Percentiles rank a stretch among this genome's conserved stretches.
phyloP scores from a whole-genome alignment of 64 coral and sea anemone genomes.

The Actinia equina region DNA sequence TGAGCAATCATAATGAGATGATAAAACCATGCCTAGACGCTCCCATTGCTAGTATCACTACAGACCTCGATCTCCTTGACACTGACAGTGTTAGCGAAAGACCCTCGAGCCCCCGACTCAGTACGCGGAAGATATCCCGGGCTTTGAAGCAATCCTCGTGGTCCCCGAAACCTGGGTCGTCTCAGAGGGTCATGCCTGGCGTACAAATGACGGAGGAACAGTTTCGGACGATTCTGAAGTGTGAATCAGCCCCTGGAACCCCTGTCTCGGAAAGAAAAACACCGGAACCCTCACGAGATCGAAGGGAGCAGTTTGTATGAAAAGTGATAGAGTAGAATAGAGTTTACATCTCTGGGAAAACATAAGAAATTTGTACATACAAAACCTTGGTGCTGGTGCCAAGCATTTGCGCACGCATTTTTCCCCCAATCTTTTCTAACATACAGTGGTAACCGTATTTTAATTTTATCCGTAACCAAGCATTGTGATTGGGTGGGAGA shows the following conservation, averaged over 20 bases:
- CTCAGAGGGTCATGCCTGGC: not conserved
- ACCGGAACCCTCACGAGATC: not conserved
- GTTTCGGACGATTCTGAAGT: not conserved
- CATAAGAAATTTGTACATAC: not conserved
- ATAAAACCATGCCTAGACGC: constrained; percentile 67
- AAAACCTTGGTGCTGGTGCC: too few species aligned
- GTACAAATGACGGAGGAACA: not conserved
- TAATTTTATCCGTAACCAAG: too few species aligned
- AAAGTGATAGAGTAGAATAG: not conserved
- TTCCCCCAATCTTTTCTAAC: too few species aligned
- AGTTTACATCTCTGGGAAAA: not conserved
- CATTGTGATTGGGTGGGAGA: too few species aligned
- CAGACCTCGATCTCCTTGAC: constrained; percentile 41
- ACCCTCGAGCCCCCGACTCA: not conserved
- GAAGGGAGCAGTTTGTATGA: constrained; percentile 3
- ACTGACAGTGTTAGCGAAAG: constrained; percentile 1
- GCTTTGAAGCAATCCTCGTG: not conserved
- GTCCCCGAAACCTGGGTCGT: not conserved
- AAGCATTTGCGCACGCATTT: too few species aligned
- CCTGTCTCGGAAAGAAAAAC: not conserved
- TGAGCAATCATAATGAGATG: constrained; percentile 37
- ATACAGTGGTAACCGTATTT: too few species aligned
- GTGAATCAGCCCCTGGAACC: not conserved
- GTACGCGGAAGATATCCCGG: constrained; percentile 12
- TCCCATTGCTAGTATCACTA: constrained; percentile 58